phyloP scores from a whole-genome alignment of 1,140 invertebrate species.

The Mizuhopecten yessoensis region DNA sequence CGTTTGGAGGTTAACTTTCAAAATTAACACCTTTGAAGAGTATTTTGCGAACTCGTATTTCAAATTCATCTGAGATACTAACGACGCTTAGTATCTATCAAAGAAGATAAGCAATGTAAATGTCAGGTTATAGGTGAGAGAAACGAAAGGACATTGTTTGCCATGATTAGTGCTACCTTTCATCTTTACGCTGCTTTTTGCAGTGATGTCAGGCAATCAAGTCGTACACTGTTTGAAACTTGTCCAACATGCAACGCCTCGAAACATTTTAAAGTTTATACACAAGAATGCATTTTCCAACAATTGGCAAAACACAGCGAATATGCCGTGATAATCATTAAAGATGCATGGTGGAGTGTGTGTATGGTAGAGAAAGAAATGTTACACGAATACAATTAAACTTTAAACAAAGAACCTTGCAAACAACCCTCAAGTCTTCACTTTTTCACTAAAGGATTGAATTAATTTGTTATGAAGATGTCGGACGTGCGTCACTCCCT shows the following conservation, averaged over 20 bases:
- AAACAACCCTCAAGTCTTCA: not conserved
- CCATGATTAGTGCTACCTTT: not conserved
- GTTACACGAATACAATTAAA: not conserved
- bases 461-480: too few species aligned
- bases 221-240: not conserved
- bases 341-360: not conserved
- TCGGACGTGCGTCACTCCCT: too few species aligned
- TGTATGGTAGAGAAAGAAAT: not conserved
- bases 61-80: not conserved
- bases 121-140: not conserved
- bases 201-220: conserved; percentile 4
- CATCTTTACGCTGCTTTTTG: not conserved
- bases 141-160: not conserved
- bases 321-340: not conserved
- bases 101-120: not conserved
- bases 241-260: not conserved
- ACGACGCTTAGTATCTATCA: not conserved
- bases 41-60: not conserved
- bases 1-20: not conserved
- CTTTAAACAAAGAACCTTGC: not conserved
- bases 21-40: not conserved
- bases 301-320: not conserved
- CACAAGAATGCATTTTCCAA: not conserved
- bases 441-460: not conserved
- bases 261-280: not conserved